phyloP scores from a whole-genome alignment of 2,888 invertebrate species.

The Bhutanitis thaidina region DNA sequence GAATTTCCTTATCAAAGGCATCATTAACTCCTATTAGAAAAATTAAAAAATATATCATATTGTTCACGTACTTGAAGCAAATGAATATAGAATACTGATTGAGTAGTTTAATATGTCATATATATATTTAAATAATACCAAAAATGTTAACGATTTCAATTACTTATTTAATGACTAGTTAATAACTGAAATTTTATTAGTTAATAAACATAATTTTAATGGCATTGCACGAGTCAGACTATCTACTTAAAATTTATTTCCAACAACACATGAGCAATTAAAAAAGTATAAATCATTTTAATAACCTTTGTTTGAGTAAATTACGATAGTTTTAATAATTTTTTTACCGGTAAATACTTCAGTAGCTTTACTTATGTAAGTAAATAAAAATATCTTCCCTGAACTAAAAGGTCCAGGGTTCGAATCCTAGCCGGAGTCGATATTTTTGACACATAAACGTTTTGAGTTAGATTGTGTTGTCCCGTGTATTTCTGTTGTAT shows the following conservation, averaged over 20 bases:
- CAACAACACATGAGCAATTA: neutral
- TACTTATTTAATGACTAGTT: neutral
- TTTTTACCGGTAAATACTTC: no score
- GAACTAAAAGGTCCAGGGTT: no score
- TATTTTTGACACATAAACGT: no score
- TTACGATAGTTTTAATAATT: no score
- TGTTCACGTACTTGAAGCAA: neutral
- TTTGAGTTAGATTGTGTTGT: no score
- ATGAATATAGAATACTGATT: neutral
- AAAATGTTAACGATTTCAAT: neutral
- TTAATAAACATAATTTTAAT: neutral
- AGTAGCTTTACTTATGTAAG: no score
- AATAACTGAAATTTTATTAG: neutral
- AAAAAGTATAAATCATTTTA: neutral
- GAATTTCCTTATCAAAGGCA: constrained; percentile 10
- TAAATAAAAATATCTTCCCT: no score
- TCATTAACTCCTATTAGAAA: neutral
- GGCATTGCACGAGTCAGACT: neutral
- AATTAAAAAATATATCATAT: constrained; percentile 4
- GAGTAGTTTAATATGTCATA: neutral
- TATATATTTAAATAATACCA: neutral
- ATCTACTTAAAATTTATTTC: neutral
- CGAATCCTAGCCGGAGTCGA: no score
- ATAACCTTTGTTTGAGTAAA: no score
- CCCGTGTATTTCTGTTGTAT: no score